These are phyloP conservation scores for Machaerirhynchus nigripectus DNA, from an alignment of 2,113 vertebrate genomes.

Conservation along the genomic window DNA sequence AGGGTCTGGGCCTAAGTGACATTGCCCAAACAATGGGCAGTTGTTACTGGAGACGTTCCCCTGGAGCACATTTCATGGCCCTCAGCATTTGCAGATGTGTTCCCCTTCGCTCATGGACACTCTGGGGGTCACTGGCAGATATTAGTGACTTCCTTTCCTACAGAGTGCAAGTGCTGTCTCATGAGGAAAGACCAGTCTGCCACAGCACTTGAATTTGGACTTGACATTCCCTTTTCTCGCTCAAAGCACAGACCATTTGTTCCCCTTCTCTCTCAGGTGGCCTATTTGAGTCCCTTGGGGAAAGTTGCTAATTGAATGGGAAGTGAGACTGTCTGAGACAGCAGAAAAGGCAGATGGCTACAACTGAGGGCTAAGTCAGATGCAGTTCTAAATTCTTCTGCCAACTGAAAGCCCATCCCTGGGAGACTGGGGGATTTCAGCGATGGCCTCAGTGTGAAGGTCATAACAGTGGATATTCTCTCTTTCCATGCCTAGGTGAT, in stretches of 20 bases:
- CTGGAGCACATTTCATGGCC: background rate
- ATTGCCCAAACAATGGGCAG: background rate
- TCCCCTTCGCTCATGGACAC: background rate
- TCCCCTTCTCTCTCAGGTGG: background rate
- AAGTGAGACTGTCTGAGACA: background rate
- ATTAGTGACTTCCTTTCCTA: background rate
- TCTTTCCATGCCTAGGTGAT: background rate
- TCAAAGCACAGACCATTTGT: background rate
- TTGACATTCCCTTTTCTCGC: background rate
- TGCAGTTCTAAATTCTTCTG: background rate
- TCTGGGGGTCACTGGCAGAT: background rate
- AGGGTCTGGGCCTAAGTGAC: background rate
- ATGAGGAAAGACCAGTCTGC: background rate
- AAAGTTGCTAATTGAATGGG: conserved; percentile 2
- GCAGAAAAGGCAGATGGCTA: conserved; percentile 29
- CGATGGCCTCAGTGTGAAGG: background rate
- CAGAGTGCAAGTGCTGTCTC: background rate
- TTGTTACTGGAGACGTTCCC: background rate
- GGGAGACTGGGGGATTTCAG: background rate
- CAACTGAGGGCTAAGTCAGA: background rate
- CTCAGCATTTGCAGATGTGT: background rate
- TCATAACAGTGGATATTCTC: background rate
- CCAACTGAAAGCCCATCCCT: background rate
- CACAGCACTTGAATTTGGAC: background rate
- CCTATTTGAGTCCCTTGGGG: background rate